phyloP scores from a whole-genome alignment of 2,113 vertebrate genomes.

The Ochotona princeps region DNA sequence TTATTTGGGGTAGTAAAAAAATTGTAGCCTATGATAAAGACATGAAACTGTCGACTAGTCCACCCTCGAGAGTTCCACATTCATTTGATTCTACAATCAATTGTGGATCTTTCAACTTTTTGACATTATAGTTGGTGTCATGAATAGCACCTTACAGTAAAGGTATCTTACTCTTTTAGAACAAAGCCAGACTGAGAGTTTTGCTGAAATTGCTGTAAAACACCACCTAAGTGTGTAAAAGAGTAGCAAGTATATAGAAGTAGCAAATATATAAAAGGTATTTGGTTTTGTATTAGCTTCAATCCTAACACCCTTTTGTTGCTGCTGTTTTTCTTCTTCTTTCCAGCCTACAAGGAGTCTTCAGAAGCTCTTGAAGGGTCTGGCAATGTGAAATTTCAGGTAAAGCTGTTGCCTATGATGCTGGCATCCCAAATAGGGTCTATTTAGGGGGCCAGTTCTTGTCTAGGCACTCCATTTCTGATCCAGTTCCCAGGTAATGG shows the following conservation, averaged over 20 bases:
- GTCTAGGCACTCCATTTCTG: too few relatives aligned
- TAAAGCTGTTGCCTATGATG: too few relatives aligned
- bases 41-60: background rate
- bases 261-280: too few relatives aligned
- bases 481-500: too few relatives aligned
- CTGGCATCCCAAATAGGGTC: too few relatives aligned
- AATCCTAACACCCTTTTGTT: background rate
- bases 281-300: background rate
- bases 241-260: background rate
- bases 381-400: too few relatives aligned
- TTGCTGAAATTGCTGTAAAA: background rate
- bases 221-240: background rate
- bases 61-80: background rate
- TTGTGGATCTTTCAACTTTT: background rate
- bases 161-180: background rate
- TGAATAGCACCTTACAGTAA: background rate
- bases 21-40: background rate
- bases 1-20: constrained; percentile 7
- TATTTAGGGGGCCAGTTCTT: too few relatives aligned
- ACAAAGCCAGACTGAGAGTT: background rate
- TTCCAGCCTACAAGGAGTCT: background rate
- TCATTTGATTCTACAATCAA: background rate
- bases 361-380: too few relatives aligned
- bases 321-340: background rate
- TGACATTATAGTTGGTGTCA: background rate